Base-by-base conservation (phyloP, 53 echinoderm and acorn worm species). In the Temnopleurus reevesii region DNA sequence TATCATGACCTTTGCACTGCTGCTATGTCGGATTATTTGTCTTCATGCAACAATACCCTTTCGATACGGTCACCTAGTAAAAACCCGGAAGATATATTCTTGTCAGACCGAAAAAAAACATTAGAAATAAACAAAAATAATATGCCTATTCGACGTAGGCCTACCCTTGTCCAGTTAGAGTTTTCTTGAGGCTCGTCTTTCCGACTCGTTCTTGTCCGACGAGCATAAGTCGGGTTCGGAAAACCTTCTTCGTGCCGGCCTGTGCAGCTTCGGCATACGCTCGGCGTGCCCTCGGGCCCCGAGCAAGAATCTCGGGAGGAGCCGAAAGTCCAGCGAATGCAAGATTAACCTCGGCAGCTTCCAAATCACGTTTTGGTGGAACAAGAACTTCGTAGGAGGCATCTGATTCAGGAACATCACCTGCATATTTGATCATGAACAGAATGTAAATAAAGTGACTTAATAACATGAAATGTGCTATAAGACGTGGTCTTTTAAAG, bases 141-240 rank as follows among this genome's bases (percentile, higher is more conserved):
- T n/a, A n/a, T n/a, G n/a, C n/a, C n/a, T n/a, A n/a, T n/a, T n/a
- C n/a, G n/a, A n/a, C n/a, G n/a, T n/a, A 59, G 12, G 23, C 90
- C 33, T 53, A 90, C 90, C 71, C 38, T 83, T 90, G 63, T 19
- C 90, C 90, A 10, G 71, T 83, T 2, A 90, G 66, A 38, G 90
- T 31, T 45, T 90, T 90, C 90, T 55, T 61, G 23, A 90, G 38
- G 65, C 90, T 90, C 24, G 90, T 90, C 27, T 90, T 90, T 21
- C 90, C 90, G 19, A 90, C 90, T 9, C 90, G 77, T 15, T 90
- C 90, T 18, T 90, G 90, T 19, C 90, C 90, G 19, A 90, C 90
- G 33, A 90, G 57, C 90, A 90, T 90, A 12, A 90, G 76, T 9
- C 90, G 54, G 15, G 90, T 90, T 33, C 90, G 83, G 71, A 76